Evolutionary conservation across 2,888 invertebrate species (phyloP), one percentile per base, ranked within the genome.

Genomic region (Lucinisca nassula): DNA sequence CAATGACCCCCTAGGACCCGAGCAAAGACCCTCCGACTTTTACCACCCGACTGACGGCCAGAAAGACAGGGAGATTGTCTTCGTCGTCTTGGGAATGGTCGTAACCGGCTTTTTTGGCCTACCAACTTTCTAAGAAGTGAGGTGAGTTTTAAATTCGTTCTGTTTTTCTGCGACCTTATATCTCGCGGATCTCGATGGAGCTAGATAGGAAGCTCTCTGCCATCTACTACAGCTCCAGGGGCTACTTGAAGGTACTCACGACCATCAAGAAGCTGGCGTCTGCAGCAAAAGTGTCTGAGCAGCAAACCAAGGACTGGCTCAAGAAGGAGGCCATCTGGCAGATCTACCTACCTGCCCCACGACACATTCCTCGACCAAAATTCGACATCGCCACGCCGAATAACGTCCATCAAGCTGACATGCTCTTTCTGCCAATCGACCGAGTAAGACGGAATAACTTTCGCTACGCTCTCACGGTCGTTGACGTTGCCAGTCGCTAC

Each of bases 361-460:
- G 51, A 21, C 8, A 51, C 21, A 21, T 51, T 21, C 51, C 51
- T 4, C 10, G 8, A n/a, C 51, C 21, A 10, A 51, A 10, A n/a
- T 51, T 51, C 21, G 51, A 51, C 21, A n/a, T 51, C 21, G 21
- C 12, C 21, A n/a, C 21, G 21, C 51, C 51, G 4, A 51, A 51
- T 61, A 84, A 83, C 30, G 83, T 86, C n/a, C 82, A 88, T 35
- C 85, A 85, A 27, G 88, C 85, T 21, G 88, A 88, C 67, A 61
- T 88, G 30, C 51, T 89, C 35, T 89, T 79, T 79, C 58, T 89
- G 24, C 87, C 90, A 38, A 85, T 87, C 40, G 91, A 55, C 67
- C n/a, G n/a, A n/a, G n/a, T n/a, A n/a, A n/a, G n/a, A n/a, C n/a
- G n/a, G n/a, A n/a, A n/a, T n/a, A n/a, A n/a, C n/a, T n/a, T n/a